These are phyloP conservation scores for Sturmia bella DNA, from an alignment of 2,888 invertebrate species.

Conservation along the genomic window DNA sequence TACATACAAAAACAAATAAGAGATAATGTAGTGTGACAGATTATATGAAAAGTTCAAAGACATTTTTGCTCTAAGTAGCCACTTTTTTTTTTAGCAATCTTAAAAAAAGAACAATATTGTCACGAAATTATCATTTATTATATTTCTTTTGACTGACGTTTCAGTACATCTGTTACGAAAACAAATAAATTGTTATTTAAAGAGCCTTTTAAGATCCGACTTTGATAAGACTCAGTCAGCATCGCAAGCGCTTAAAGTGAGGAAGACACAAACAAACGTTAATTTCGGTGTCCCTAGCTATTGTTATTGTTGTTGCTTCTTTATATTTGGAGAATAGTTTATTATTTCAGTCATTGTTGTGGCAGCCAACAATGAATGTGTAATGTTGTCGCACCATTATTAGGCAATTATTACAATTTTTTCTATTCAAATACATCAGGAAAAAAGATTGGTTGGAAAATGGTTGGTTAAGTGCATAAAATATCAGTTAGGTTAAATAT, in stretches of 20 bases:
- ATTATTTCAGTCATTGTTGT: conserved; percentile 19
- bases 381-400: conserved; percentile 68
- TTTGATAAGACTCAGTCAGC: conserved; percentile 44
- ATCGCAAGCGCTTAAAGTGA: conserved; percentile 24
- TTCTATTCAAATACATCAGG: conserved; percentile 1
- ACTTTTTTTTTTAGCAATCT: background rate
- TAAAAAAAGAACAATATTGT: conserved; percentile 73
- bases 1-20: background rate
- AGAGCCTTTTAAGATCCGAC: conserved; percentile 54
- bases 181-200: conserved; percentile 16
- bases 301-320: conserved; percentile 13
- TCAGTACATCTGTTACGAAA: background rate
- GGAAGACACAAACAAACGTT: conserved; percentile 43
- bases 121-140: conserved; percentile 76
- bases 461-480: no score
- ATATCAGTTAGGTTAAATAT: no score
- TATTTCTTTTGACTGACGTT: conserved; percentile 19
- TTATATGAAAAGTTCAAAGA: conserved; percentile 62
- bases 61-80: conserved; percentile 16
- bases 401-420: conserved; percentile 29
- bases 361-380: conserved; percentile 60
- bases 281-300: conserved; percentile 41
- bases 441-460: conserved; percentile 8
- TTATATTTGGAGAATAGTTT: conserved; percentile 41
- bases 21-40: conserved; percentile 54